Evolutionary conservation across 2,888 invertebrate species (phyloP), one percentile per base, ranked within the genome.

Genomic region (Lysandra bellargus): DNA sequence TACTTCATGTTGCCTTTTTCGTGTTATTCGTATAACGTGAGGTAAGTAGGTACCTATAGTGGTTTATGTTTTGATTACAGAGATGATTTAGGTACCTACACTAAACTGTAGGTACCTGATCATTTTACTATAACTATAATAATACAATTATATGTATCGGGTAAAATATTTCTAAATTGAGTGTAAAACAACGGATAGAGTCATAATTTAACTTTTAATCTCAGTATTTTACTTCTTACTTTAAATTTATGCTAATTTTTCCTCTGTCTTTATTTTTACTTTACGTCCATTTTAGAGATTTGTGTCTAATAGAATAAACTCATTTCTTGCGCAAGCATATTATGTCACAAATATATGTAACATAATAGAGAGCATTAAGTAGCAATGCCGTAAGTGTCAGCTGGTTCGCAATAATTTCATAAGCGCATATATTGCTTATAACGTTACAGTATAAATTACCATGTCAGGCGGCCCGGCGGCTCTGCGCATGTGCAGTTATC

Each of bases 401-500:
- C 37, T 69, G 69, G 69, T 69, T 14, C 4, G 69, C 33, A 69
- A 37, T 69, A 33, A 69, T 69, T 30, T 69, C 64, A 69, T 69
- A 69, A 30, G 64, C 30, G 64, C 33, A 33, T 69, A 12, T 69
- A 12, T 69, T 69, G 69, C 69, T 64, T 23, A 30, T 64, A 64
- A 12, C 64, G 69, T 69, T 69, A 37, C 33, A 37, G 33, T 57
- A 4, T 49, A 76, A 53, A 53, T 37, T 76, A 14, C 30, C 57
- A 17, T 53, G 53, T 75, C 75, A 30, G n/a, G 37, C 53, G 2
- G 76, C 4, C 33, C 14, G 64, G 64, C 33, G 14, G 33, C 33
- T 12, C 17, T 83, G 94, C 94, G 94, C 94, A 94, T 94, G 94
- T 92, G 93, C 92, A 83, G 87, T 85, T 88, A 90, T 94, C 94